phyloP scores from a whole-genome alignment of 2,888 invertebrate species.

The Cremastinae sp. region DNA sequence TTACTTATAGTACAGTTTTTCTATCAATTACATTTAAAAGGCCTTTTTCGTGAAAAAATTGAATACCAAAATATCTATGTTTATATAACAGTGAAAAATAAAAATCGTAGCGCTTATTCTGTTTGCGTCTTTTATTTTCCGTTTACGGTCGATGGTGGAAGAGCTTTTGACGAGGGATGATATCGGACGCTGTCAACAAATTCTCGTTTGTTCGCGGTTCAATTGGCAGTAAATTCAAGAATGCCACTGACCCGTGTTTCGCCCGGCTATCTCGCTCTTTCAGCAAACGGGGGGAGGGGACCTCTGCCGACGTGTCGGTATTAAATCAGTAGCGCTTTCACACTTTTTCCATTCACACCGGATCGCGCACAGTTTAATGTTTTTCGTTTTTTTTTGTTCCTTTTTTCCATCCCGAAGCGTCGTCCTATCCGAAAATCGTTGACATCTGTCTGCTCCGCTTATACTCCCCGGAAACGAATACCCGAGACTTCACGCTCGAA shows the following conservation, averaged over 20 bases:
- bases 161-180: constrained; percentile 1
- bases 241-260: constrained; percentile 36
- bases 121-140: constrained; percentile 8
- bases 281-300: neutral
- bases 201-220: constrained; percentile 25
- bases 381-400: constrained; percentile 46
- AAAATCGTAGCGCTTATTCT: neutral
- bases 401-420: constrained; percentile 39
- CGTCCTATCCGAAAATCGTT: constrained; percentile 36
- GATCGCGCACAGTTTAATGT: neutral
- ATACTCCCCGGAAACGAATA: constrained; percentile 36
- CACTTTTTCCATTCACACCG: constrained; percentile 20
- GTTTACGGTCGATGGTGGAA: neutral
- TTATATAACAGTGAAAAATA: no score
- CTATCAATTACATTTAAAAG: no score
- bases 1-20: no score
- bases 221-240: constrained; percentile 39
- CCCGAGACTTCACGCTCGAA: constrained; percentile 24
- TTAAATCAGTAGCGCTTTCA: constrained; percentile 31
- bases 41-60: no score
- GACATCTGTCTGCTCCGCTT: constrained; percentile 37
- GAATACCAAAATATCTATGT: no score
- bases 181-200: constrained; percentile 21
- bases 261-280: neutral
- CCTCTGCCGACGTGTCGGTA: constrained; percentile 16